phyloP scores from a whole-genome alignment of 1,140 invertebrate genomes.

The Papilio aristodemus region DNA sequence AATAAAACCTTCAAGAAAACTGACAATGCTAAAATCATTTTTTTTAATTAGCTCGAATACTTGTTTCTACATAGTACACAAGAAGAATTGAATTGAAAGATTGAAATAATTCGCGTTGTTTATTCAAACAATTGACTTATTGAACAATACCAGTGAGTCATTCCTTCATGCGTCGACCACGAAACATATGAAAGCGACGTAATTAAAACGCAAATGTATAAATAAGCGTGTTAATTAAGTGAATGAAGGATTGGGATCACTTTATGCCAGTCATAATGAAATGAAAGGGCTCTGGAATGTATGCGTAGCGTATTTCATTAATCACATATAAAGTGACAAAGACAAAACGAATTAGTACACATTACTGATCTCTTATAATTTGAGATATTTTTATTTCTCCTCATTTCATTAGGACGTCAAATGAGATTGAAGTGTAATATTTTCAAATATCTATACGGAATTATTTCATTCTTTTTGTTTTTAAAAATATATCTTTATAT shows the following conservation, averaged over 20 bases:
- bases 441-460: too few relatives aligned
- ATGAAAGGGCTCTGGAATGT: conserved; percentile 11
- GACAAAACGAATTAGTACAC: conserved; percentile 7
- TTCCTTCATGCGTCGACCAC: background rate
- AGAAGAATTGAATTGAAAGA: background rate
- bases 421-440: too few relatives aligned
- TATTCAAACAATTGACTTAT: background rate
- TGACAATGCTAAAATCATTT: background rate
- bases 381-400: background rate
- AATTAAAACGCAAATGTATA: conserved; percentile 24
- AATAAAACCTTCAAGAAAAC: background rate
- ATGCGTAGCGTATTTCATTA: conserved; percentile 15
- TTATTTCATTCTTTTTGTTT: too few relatives aligned
- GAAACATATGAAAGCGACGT: conserved; percentile 13
- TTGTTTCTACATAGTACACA: background rate
- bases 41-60: background rate
- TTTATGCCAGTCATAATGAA: conserved; percentile 22
- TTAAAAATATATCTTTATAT: too few relatives aligned
- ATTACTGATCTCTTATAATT: conserved; percentile 2
- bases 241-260: conserved; percentile 21
- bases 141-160: background rate
- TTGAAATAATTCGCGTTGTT: background rate
- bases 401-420: background rate
- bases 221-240: conserved; percentile 22
- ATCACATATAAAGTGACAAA: conserved; percentile 16